Evolutionary conservation across 2,888 invertebrate species (phyloP).

Genomic region (Nemoura dubitans): DNA sequence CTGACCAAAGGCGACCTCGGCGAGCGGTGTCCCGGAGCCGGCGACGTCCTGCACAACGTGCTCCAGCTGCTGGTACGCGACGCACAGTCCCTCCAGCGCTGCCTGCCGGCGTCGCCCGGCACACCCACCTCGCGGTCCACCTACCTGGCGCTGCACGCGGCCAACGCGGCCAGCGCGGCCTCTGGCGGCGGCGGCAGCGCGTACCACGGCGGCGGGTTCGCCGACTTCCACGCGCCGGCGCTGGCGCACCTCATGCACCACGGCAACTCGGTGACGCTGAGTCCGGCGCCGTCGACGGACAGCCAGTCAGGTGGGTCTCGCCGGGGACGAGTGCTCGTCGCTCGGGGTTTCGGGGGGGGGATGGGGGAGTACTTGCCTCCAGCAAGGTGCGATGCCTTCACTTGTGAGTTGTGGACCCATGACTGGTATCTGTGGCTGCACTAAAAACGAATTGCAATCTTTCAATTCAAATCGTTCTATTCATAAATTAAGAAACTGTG

Average conservation of each 20-base stretch:
- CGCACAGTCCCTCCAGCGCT: constrained; percentile 79
- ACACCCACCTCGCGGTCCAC: constrained; percentile 77
- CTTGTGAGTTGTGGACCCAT: too few relatives aligned
- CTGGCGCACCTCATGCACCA: constrained; percentile 77
- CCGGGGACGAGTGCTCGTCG: too few relatives aligned
- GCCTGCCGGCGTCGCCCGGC: constrained; percentile 81
- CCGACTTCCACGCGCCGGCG: constrained; percentile 66
- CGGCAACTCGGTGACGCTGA: constrained; percentile 86
- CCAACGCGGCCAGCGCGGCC: constrained; percentile 71
- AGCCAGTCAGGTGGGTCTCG: constrained; percentile 75
- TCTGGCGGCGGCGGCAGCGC: constrained; percentile 69
- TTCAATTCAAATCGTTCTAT: too few relatives aligned
- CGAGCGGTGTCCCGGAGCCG: constrained; percentile 91
- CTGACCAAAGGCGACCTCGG: constrained; percentile 89
- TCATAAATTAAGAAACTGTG: too few relatives aligned
- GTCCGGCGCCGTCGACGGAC: constrained; percentile 89
- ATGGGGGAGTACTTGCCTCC: too few relatives aligned
- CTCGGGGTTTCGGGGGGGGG: constrained; percentile 9
- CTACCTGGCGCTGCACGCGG: constrained; percentile 68
- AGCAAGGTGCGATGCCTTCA: too few relatives aligned
- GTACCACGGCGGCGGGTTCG: constrained; percentile 58
- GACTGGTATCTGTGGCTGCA: too few relatives aligned
- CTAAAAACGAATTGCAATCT: too few relatives aligned
- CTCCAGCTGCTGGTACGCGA: constrained; percentile 87
- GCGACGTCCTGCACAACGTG: constrained; percentile 93